These are phyloP conservation scores for Cynopterus sphinx DNA, from an alignment of 2,797 vertebrate species.

Conservation along the genomic window DNA sequence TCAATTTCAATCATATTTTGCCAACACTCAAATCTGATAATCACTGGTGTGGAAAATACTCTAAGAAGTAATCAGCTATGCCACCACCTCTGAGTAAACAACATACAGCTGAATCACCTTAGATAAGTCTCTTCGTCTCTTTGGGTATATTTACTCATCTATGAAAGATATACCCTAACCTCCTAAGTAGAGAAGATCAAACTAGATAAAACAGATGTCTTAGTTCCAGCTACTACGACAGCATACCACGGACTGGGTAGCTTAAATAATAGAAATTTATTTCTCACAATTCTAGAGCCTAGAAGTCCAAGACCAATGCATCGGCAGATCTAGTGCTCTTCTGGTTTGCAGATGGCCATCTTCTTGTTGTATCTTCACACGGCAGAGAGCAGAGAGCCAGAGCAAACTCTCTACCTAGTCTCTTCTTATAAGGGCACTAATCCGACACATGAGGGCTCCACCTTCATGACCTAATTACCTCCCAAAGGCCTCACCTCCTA, in stretches of 20 bases:
- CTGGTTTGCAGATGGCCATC: neutral
- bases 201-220: neutral
- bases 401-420: no score
- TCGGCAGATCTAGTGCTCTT: neutral
- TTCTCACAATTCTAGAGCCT: neutral
- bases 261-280: neutral
- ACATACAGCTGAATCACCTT: neutral
- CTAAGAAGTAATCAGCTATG: neutral
- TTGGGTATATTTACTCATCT: neutral
- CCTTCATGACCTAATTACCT: neutral
- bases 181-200: neutral
- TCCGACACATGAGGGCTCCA: neutral
- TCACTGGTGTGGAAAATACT: neutral
- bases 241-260: neutral
- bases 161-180: neutral
- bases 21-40: neutral
- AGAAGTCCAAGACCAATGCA: neutral
- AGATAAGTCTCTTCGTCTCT: neutral
- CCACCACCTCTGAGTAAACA: neutral
- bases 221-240: neutral
- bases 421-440: neutral
- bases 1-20: neutral
- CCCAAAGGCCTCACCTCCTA: neutral
- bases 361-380: neutral
- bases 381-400: neutral